These are phyloP conservation scores for Slavum lentiscoides DNA, from an alignment of 2,888 invertebrate genomes.

Conservation along the genomic window DNA sequence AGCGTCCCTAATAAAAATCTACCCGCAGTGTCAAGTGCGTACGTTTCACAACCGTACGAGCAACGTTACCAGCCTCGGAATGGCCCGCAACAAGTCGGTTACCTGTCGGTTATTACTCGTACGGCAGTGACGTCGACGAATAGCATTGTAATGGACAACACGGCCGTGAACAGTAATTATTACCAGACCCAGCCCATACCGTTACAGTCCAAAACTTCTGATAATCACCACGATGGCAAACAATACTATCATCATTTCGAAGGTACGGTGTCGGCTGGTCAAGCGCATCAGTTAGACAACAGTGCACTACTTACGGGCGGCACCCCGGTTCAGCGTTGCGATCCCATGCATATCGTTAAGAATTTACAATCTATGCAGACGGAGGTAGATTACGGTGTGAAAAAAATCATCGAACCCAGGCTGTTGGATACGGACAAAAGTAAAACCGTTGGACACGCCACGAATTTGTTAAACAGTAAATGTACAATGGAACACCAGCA, in stretches of 20 bases:
- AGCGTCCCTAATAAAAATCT: not conserved
- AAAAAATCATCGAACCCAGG: slow-evolving; percentile 34
- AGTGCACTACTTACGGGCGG: slow-evolving; percentile 59
- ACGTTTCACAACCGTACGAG: slow-evolving; percentile 19
- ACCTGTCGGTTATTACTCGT: slow-evolving; percentile 81
- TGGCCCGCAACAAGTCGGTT: slow-evolving; percentile 64
- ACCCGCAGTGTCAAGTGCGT: not conserved
- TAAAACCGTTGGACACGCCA: not conserved
- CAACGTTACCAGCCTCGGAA: slow-evolving; percentile 31
- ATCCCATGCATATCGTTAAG: slow-evolving; percentile 77
- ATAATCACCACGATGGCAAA: slow-evolving; percentile 49
- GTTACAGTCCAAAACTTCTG: slow-evolving; percentile 32
- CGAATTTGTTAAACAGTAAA: slow-evolving; percentile 3
- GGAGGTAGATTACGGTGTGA: slow-evolving; percentile 36
- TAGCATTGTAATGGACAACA: slow-evolving; percentile 38
- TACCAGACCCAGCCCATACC: slow-evolving; percentile 28
- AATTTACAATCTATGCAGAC: slow-evolving; percentile 67
- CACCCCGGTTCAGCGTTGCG: slow-evolving; percentile 64
- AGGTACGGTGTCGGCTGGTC: slow-evolving; percentile 63
- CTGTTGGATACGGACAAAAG: not conserved
- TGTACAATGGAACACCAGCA: slow-evolving; percentile 16
- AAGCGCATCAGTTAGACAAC: slow-evolving; percentile 72
- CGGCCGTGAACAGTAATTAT: slow-evolving; percentile 43
- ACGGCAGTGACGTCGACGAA: slow-evolving; percentile 59
- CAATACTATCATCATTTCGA: slow-evolving; percentile 71